Evolutionary conservation across 2,113 vertebrate genomes (phyloP), one percentile per base, ranked within the genome.

Genomic region (Menidia beryllina): DNA sequence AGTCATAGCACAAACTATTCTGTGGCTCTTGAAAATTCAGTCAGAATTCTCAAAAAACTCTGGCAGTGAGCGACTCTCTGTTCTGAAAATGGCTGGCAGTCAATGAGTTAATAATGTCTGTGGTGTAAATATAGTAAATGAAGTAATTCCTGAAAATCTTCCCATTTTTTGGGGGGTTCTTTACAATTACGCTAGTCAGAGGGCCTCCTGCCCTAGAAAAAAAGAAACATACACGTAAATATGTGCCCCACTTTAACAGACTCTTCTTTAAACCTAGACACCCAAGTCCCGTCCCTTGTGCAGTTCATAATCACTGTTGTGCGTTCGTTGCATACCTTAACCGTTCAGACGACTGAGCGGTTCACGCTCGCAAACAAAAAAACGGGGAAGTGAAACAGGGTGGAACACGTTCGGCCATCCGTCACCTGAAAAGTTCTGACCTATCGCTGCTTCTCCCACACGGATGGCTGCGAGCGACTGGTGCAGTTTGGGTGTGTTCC

Each of bases 371-470:
- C 6, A 8, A 9, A 26, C 13, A 52, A 38, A 59, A 38, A 59
- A 62, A 75, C 47, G 65, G 21, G 67, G 69, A 81, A 67, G 69
- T 73, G n/a, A 45, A 26, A 65, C 11, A n/a, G 21, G 45, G 23
- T 56, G 57, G 23, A 53, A 66, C 17, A 45, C n/a, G 6, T 17
- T 75, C n/a, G 43, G 25, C 30, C 13, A n/a, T 23, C 51, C 52
- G 63, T 48, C 58, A 23, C 38, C 51, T 51, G 54, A 60, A 75
- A 63, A 58, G 19, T 34, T 41, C 3, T 53, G 55, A 69, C 53
- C 60, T 24, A 54, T 74, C 25, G 20, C 25, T 4, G 55, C 21
- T 21, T 1, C 39, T 30, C 10, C 36, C 47, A 47, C 48, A 65
- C 1, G 1, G 4, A 25, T 34, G 58, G 39, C 47, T 55, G 2